phyloP scores from a whole-genome alignment of 2,113 vertebrate species.

The Melospiza melodia region DNA sequence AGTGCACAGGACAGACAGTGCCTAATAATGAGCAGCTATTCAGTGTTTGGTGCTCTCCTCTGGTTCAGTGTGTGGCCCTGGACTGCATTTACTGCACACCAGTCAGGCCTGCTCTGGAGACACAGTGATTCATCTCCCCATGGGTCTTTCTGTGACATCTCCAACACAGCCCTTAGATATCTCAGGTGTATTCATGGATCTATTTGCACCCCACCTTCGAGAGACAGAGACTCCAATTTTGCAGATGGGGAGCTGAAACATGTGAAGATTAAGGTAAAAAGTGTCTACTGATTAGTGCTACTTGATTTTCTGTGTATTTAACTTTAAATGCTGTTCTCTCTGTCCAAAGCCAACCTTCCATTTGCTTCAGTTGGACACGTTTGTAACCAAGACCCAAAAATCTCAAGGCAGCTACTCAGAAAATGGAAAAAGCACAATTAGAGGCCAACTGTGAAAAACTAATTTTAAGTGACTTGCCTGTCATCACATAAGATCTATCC shows the following conservation, averaged over 20 bases:
- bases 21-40: constrained; percentile 53
- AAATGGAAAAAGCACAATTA: constrained; percentile 23
- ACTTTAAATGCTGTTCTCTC: not conserved
- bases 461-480: not conserved
- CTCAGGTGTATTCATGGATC: not conserved
- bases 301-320: not conserved
- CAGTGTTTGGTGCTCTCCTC: constrained; percentile 10
- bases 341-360: not conserved
- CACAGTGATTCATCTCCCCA: constrained; percentile 12
- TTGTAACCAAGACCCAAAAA: not conserved
- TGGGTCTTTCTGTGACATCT: not conserved
- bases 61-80: constrained; percentile 15
- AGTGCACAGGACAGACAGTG: not conserved
- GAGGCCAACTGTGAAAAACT: constrained; percentile 5
- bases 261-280: not conserved
- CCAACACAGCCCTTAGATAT: not conserved
- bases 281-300: not conserved
- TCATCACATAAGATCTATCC: not conserved
- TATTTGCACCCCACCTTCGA: not conserved
- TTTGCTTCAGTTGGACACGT: not conserved
- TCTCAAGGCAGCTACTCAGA: not conserved
- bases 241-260: not conserved
- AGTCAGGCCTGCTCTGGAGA: constrained; percentile 10
- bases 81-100: constrained; percentile 5
- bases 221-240: not conserved